Conservation (phyloP, 1,140 invertebrate genomes). For the Popillia japonica region DNA sequence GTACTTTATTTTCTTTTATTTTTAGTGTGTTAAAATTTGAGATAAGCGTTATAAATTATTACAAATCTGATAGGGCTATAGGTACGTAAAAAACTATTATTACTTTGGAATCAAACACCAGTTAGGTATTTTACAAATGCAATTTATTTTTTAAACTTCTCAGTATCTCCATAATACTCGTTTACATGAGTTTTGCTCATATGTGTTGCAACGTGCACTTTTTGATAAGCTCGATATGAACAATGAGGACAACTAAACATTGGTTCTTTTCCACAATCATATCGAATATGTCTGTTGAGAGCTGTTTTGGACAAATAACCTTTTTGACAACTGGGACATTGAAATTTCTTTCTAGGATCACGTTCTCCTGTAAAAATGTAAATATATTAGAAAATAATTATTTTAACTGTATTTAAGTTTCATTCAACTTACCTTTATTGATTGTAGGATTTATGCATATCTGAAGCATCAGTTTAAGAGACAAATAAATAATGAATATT, state of each 20-base stretch:
- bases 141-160: neutral
- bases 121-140: neutral
- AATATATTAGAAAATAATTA: neutral
- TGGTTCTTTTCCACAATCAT: constrained; percentile 65
- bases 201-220: constrained; percentile 17
- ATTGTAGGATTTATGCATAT: too few relatives aligned
- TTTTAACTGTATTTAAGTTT: neutral
- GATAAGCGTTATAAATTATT: too few relatives aligned
- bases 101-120: too few relatives aligned
- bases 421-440: neutral
- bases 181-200: neutral
- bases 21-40: too few relatives aligned
- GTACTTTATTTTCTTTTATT: too few relatives aligned
- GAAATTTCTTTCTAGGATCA: constrained; percentile 35
- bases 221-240: constrained; percentile 32
- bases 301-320: constrained; percentile 45
- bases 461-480: too few relatives aligned
- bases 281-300: constrained; percentile 60
- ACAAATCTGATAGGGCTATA: too few relatives aligned
- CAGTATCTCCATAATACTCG: neutral
- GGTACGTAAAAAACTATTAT: too few relatives aligned
- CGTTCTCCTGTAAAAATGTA: neutral
- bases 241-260: constrained; percentile 55
- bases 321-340: constrained; percentile 46
- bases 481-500: neutral